A percentile compares a stretch with the other conserved stretches of the same genome.
Evolutionary conservation across 2,113 vertebrate species (phyloP).

Genomic region (Epinephelus cyanopodus): DNA sequence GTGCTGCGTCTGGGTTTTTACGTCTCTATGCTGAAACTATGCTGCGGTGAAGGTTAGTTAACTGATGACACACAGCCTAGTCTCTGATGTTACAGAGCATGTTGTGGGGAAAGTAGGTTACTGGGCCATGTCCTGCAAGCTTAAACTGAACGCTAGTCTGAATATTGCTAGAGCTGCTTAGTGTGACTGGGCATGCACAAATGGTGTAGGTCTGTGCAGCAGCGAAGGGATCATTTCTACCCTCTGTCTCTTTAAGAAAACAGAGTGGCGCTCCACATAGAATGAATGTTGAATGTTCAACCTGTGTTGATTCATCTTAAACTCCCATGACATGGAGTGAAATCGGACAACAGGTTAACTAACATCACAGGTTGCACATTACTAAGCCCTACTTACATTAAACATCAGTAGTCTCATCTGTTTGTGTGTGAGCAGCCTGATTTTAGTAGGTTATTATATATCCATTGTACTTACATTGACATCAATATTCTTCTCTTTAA

Average conservation of each 20-base stretch:
- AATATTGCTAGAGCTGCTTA: conserved; percentile 85
- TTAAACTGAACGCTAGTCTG: conserved; percentile 89
- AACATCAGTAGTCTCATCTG: conserved; percentile 3
- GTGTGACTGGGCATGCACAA: conserved; percentile 91
- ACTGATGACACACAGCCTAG: conserved; percentile 87
- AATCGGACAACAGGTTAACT: conserved; percentile 62
- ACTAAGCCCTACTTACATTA: not conserved
- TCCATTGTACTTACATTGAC: not conserved
- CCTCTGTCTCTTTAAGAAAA: conserved; percentile 81
- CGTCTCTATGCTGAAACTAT: conserved; percentile 55
- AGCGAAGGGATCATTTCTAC: conserved; percentile 18
- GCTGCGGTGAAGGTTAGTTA: conserved; percentile 84
- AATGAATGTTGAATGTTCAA: conserved; percentile 74
- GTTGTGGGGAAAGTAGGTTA: conserved; percentile 92
- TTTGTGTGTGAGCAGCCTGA: conserved; percentile 8
- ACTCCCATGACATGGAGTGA: conserved; percentile 55
- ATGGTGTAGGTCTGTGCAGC: conserved; percentile 70
- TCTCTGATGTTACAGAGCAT: conserved; percentile 87
- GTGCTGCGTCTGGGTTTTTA: conserved; percentile 40
- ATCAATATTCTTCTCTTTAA: not conserved
- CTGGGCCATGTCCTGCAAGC: conserved; percentile 94
- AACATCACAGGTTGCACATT: conserved; percentile 43
- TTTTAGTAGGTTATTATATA: conserved; percentile 11
- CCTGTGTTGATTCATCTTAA: conserved; percentile 64
- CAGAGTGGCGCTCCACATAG: conserved; percentile 59